Evolutionary conservation across 2,797 vertebrate genomes (phyloP), one percentile per base, ranked within the genome.

Genomic region (Pseudomugil gertrudae): DNA sequence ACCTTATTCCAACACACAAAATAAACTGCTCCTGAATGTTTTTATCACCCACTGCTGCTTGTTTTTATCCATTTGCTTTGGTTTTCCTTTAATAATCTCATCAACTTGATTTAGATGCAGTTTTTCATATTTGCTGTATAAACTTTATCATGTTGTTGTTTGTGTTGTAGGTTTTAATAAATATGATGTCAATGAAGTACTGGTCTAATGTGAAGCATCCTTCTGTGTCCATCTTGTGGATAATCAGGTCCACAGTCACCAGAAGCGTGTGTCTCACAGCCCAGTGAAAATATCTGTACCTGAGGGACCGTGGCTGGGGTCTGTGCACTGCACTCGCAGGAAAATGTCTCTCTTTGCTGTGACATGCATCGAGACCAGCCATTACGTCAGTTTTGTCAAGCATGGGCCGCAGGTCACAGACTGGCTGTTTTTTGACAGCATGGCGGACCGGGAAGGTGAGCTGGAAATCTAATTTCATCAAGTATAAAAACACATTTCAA

Each of bases 401-500:
- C 79, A 95, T 0, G 93, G 94, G 0, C 89, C 93, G 0, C 77
- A 72, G 3, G 38, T 76, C 48, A 72, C 88, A 0, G 92, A 95
- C 73, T 96, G 95, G 95, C 91, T 95, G 38, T 95, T 96, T 65
- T 96, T 95, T 6, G 95, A 96, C 92, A 96, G 95, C 56, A 96
- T 96, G 95, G 95, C 95, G 0, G 95, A 96, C 72, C 78, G 95
- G 15, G 92, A 95, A 85, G 95, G 75, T 78, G n/a, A 56, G 15
- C 8, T 21, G 0, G 10, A 8, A 11, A 15, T 5, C 10, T 47
- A 4, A 0, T 23, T 47, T 23, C 9, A 24, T 27, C 24, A 15
- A 4, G 21, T 21, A 30, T 30, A 30, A 30, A 30, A 9, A 19
- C 27, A 47, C 1, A 24, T 8, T 23, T 40, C 10, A 23, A 57